Evolutionary conservation across 1,140 invertebrate species (phyloP), one percentile per base, ranked within the genome.

Genomic region (Nephotettix cincticeps): DNA sequence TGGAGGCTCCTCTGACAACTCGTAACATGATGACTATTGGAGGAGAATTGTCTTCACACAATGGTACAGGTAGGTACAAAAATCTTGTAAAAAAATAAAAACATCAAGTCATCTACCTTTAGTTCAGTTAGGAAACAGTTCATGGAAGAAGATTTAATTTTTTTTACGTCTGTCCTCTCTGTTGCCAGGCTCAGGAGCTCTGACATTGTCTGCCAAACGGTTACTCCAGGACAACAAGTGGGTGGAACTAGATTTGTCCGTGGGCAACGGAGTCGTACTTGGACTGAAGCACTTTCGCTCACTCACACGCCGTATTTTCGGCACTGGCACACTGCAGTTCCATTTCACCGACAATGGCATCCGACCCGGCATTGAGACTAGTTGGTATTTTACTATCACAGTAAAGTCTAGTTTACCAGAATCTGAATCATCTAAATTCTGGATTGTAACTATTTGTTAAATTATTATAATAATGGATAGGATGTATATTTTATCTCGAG

Each of bases 1-100:
- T 98, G 56, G 95, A 99, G 82, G 91, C 93, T 54, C 96, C 96
- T 0, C 83, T 98, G 11, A 97, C 94, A 0, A 78, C 88, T 61
- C 90, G 89, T 75, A 92, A 98, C 76, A 95, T 93, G 9, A 86
- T 91, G 58, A 90, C 89, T 0, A 81, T 96, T 74, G 89, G 91
- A 43, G 93, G 93, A 63, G 89, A 91, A 76, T 82, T 98, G 30
- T 87, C 88, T 29, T 91, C 92, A 4, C 90, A 93, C 73, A 97
- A 98, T 86, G 96, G 96, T 19, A 92, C 88, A 72, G 91, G 91
- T 80, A 86, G 2, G 21, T 21, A n/a, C n/a, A n/a, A n/a, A n/a
- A n/a, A n/a, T n/a, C n/a, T n/a, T n/a, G n/a, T n/a, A n/a, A n/a
- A n/a, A n/a, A n/a, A n/a, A n/a, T n/a, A n/a, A n/a, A n/a, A n/a